A percentile compares a stretch with the other conserved stretches of the same genome.
phyloP scores from a whole-genome alignment of 2,888 invertebrate species.

The Tuta absoluta region DNA sequence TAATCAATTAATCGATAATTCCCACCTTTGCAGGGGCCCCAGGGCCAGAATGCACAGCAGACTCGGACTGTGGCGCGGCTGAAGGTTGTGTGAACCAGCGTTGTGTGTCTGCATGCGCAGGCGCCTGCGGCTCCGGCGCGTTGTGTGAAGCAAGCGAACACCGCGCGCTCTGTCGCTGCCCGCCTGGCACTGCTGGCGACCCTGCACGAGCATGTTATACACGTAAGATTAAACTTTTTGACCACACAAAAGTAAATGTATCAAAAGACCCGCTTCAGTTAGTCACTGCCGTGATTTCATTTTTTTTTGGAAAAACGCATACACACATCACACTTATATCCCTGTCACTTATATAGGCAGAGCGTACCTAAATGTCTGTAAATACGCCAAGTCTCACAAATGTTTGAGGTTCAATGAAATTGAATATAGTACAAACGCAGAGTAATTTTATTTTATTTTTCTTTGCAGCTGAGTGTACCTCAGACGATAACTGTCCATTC shows the following conservation, averaged over 20 bases:
- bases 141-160: conserved; percentile 89
- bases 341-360: no score
- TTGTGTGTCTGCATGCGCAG: conserved; percentile 91
- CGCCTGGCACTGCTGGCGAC: conserved; percentile 92
- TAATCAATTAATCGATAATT: conserved; percentile 12
- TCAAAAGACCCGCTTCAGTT: background rate
- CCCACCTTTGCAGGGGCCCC: conserved; percentile 57
- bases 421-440: background rate
- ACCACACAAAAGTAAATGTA: background rate
- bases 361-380: no score
- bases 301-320: no score
- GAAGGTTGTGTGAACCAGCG: conserved; percentile 90
- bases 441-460: conserved; percentile 26
- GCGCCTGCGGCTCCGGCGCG: conserved; percentile 91
- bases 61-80: conserved; percentile 88
- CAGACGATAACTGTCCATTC: conserved; percentile 90
- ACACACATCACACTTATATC: no score
- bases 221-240: conserved; percentile 82
- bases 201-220: conserved; percentile 92
- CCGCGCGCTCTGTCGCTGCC: conserved; percentile 91
- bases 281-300: background rate
- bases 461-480: conserved; percentile 88
- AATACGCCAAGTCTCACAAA: background rate
- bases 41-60: conserved; percentile 85
- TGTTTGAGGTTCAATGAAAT: no score